phyloP scores from a whole-genome alignment of 2,888 invertebrate species.

The Phrixothrix hirtus region DNA sequence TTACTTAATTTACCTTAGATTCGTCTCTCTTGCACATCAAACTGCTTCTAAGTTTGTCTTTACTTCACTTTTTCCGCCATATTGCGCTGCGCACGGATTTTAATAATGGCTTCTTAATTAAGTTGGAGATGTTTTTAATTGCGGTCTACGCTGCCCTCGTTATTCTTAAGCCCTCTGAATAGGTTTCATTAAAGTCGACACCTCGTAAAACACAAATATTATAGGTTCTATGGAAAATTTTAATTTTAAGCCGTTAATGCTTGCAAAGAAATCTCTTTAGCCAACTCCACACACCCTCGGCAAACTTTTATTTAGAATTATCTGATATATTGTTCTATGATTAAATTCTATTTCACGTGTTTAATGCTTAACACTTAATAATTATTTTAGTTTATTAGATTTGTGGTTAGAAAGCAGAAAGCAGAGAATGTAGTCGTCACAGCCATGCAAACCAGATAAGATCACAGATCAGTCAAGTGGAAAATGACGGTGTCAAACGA shows the following conservation, averaged over 20 bases:
- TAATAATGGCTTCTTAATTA: constrained; percentile 57
- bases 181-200: constrained; percentile 55
- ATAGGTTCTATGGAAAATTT: constrained; percentile 28
- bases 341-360: no score
- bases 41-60: constrained; percentile 27
- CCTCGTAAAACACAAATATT: constrained; percentile 55
- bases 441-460: constrained; percentile 49
- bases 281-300: no score
- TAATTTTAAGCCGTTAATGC: constrained; percentile 8
- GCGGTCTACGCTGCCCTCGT: constrained; percentile 50
- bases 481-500: constrained; percentile 57
- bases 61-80: constrained; percentile 44
- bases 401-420: constrained; percentile 19
- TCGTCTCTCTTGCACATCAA: constrained; percentile 26
- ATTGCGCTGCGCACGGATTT: constrained; percentile 50
- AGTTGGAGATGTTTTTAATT: constrained; percentile 57
- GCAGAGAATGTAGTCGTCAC: constrained; percentile 43
- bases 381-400: no score
- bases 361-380: no score
- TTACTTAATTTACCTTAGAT: constrained; percentile 39
- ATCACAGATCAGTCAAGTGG: constrained; percentile 56
- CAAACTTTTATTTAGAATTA: no score
- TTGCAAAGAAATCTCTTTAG: constrained; percentile 1
- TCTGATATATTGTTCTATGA: no score
- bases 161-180: constrained; percentile 52